Base-by-base conservation (phyloP, 2,797 vertebrate species). In the Scyliorhinus canicula region DNA sequence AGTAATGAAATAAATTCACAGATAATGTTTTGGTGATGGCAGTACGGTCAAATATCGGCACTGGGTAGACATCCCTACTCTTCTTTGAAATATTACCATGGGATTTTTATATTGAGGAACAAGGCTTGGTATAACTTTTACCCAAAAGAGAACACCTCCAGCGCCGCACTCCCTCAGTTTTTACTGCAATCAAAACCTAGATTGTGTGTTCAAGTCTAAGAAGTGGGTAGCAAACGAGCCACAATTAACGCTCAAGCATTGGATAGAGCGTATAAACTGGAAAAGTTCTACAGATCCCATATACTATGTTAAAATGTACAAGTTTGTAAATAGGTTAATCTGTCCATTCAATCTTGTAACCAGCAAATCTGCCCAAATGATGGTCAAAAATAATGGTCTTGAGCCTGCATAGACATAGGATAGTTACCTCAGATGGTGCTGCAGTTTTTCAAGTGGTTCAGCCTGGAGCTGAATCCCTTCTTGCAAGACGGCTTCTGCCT, bases 401-500 rank as follows among this genome's bases (percentile, higher is more conserved):
- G 9, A 44, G 21, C 88, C 57, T 3, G 21, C n/a, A 24, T 47
- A 86, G 55, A 95, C 5, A 4, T 6, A 35, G n/a, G n/a, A 86
- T 12, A 63, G 55, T 93, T 97, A 99, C 99, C 98, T 98, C 97
- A 99, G 98, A 96, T 98, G 98, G 93, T 98, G 98, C 95, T 97
- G 97, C 6, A 99, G 98, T 77, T 97, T 99, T 79, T 99, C 98
- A 50, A 97, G 95, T 0, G 99, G 99, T 96, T 98, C 97, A 4
- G 98, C 98, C 95, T 96, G 97, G 95, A 95, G 97, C 95, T 97
- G 97, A 95, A 99, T 96, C 0, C 98, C 99, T 82, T 99, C 98
- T 95, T 99, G 98, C 96, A 98, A 99, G 95, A 98, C 96, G 19
- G 96, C 95, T 96, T 99, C 98, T 57, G 99, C 99, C 97, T 98